A percentile compares a stretch with the other conserved stretches of the same genome.
Conservation (phyloP, 2,113 vertebrate genomes). For the Notechis scutatus region DNA sequence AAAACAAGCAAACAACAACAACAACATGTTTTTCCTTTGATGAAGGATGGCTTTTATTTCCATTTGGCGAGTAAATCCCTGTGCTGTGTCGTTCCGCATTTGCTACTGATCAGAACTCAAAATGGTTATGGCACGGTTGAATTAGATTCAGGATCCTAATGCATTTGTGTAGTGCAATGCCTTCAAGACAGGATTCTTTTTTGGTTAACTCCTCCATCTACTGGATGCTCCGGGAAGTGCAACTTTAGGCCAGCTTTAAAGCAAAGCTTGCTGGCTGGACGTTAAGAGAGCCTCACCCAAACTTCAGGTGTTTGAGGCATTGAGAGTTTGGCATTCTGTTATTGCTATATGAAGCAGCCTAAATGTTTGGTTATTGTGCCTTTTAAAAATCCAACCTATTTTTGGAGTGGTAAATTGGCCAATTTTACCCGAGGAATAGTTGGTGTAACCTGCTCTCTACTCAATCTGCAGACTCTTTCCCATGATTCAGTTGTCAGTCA, state of each 20-base stretch:
- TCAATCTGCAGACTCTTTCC: background rate
- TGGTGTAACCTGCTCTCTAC: background rate
- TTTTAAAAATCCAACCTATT: background rate
- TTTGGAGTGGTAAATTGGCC: background rate
- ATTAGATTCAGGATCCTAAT: background rate
- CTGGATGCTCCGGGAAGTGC: slow-evolving; percentile 49
- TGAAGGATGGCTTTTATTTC: slow-evolving; percentile 18
- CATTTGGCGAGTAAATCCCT: background rate
- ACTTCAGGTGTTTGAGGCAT: background rate
- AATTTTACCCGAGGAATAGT: background rate
- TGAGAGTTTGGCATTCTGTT: background rate
- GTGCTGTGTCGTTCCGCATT: background rate
- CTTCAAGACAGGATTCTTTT: background rate
- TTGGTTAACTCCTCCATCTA: slow-evolving; percentile 36
- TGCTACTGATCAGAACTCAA: slow-evolving; percentile 24
- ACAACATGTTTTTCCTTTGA: slow-evolving; percentile 17
- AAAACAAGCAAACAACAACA: background rate
- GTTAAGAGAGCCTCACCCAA: background rate
- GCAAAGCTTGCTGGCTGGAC: background rate
- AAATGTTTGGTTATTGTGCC: background rate
- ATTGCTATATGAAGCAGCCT: background rate
- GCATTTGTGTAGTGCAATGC: background rate
- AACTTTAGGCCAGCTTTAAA: slow-evolving; percentile 3
- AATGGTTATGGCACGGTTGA: background rate
- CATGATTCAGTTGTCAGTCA: background rate